phyloP scores from a whole-genome alignment of 2,888 invertebrate genomes.

The Smittia sp. region DNA sequence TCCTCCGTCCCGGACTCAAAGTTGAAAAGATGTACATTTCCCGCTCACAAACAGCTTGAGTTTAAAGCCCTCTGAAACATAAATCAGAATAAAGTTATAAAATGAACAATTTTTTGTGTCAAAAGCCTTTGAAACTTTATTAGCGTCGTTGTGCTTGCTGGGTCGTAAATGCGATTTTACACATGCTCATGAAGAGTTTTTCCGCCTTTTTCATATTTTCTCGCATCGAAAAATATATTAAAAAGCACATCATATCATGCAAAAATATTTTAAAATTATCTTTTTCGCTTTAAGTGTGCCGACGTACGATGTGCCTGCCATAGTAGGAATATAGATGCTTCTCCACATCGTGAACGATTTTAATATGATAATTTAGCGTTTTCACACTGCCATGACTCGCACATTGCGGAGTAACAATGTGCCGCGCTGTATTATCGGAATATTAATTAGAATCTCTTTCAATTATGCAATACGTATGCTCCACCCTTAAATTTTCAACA shows the following conservation, averaged over 20 bases:
- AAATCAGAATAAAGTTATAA: conserved; percentile 29
- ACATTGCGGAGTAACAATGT: not conserved
- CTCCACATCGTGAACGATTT: no score
- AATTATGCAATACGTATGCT: conserved; percentile 30
- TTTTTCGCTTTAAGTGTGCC: not conserved
- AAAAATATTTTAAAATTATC: not conserved
- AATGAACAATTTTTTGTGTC: conserved; percentile 14
- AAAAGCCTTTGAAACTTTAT: conserved; percentile 19
- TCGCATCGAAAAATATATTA: not conserved
- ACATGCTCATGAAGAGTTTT: not conserved
- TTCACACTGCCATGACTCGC: no score
- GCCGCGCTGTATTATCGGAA: conserved; percentile 32
- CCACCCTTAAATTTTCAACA: not conserved
- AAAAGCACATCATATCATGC: not conserved
- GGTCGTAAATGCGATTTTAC: conserved; percentile 14
- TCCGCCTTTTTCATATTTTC: conserved; percentile 1
- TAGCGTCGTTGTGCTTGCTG: conserved; percentile 29
- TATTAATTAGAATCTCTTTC: conserved; percentile 35
- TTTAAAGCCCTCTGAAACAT: not conserved
- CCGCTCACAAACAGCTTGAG: not conserved
- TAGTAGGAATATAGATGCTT: no score
- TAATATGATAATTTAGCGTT: no score
- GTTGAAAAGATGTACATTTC: not conserved
- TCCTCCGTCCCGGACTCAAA: not conserved
- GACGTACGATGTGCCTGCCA: not conserved